A percentile compares a stretch with the other conserved stretches of the same genome.
These are phyloP conservation scores for Corynorhinus townsendii DNA, from an alignment of 2,113 vertebrate genomes.

Conservation along the genomic window DNA sequence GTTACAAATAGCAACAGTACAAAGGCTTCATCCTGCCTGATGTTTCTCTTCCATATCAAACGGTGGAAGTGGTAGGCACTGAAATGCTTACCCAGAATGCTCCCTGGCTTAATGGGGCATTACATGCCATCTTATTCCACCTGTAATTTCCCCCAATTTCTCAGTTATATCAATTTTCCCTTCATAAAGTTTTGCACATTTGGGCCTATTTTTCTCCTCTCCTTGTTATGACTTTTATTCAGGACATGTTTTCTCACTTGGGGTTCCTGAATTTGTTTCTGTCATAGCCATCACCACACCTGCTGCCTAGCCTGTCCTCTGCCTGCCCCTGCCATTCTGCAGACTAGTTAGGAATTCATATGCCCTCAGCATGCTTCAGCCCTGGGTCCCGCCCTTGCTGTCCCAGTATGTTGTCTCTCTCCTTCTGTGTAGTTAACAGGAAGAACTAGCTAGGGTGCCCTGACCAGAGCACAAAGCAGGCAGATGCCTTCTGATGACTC, in stretches of 20 bases:
- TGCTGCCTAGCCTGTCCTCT: background rate
- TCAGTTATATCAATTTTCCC: slow-evolving; percentile 46
- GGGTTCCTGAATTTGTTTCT: background rate
- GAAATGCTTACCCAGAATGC: slow-evolving; percentile 56
- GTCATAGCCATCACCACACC: background rate
- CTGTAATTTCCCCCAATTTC: slow-evolving; percentile 47
- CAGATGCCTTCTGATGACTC: background rate
- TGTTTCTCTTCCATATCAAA: slow-evolving; percentile 58
- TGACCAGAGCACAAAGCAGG: background rate
- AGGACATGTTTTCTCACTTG: background rate
- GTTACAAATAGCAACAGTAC: slow-evolving; percentile 55
- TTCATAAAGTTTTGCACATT: slow-evolving; percentile 40
- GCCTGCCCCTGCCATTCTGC: background rate
- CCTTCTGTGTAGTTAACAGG: background rate
- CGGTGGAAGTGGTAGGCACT: slow-evolving; percentile 21
- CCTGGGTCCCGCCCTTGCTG: too few relatives aligned
- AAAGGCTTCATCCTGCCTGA: slow-evolving; percentile 13
- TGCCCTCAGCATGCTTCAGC: background rate
- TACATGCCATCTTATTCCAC: slow-evolving; percentile 46
- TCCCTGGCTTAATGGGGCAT: slow-evolving; percentile 59
- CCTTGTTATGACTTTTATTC: slow-evolving; percentile 36
- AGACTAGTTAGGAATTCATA: background rate
- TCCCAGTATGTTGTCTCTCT: background rate
- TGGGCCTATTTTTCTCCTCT: slow-evolving; percentile 33
- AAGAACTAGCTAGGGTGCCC: background rate